Conservation (phyloP, 1,140 invertebrate genomes). For the Rhagoletis pomonella region DNA sequence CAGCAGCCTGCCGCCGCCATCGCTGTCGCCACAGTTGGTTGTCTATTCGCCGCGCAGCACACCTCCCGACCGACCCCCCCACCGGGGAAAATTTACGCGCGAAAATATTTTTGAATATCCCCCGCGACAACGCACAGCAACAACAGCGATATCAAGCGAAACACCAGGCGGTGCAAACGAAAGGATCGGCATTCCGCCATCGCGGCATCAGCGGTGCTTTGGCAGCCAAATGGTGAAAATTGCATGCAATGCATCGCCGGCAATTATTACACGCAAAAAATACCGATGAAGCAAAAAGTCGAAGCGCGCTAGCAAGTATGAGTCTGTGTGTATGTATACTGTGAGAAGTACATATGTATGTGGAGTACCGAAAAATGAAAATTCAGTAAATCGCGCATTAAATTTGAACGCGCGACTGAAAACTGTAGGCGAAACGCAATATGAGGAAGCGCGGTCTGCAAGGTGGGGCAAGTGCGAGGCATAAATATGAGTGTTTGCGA, state of each 20-base stretch:
- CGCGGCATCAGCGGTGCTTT: not conserved
- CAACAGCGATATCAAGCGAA: not conserved
- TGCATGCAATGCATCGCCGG: constrained; percentile 27
- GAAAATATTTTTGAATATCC: not conserved
- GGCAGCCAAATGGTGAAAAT: constrained; percentile 33
- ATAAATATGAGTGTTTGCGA: not conserved
- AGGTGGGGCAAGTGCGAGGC: not conserved
- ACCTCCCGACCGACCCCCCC: not conserved
- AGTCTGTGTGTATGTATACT: not conserved
- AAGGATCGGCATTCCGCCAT: constrained; percentile 12
- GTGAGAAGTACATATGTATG: not conserved
- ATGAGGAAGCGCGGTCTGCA: not conserved
- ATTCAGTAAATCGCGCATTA: constrained; percentile 42
- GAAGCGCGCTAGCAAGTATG: not conserved
- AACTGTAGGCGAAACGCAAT: not conserved
- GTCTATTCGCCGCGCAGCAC: not conserved
- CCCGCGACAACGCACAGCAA: constrained; percentile 2
- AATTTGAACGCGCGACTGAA: constrained; percentile 35
- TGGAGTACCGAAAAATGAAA: not conserved
- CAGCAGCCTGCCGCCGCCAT: not conserved
- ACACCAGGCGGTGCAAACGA: not conserved
- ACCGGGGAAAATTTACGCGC: not conserved
- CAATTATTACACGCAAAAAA: constrained; percentile 44
- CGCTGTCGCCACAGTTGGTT: not conserved
- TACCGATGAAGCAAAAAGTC: constrained; percentile 30